Evolutionary conservation across 2,113 vertebrate species (phyloP), one percentile per base, ranked within the genome.

Genomic region (Thalassarche chlororhynchos): DNA sequence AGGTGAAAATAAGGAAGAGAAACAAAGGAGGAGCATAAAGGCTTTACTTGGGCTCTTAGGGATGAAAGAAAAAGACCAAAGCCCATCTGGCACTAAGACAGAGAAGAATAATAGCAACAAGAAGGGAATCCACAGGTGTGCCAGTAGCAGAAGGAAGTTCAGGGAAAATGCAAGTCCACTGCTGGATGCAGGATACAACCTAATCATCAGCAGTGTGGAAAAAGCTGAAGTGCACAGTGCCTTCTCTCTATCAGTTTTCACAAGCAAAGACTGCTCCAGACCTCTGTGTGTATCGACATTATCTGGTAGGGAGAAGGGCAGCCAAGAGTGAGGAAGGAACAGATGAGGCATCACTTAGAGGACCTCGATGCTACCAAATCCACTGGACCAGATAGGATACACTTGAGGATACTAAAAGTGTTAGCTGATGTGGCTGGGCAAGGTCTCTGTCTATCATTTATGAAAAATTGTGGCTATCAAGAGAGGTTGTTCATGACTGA

Each of bases 1-100:
- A 71, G 93, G 18, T 38, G 34, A 29, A 95, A 95, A 96, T 57
- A 76, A 84, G 66, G 49, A 90, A 90, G 60, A 83, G 68, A 77
- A 89, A 80, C 17, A 86, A 76, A 88, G 18, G 6, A 86, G 12
- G 14, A 92, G 9, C 18, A 86, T 69, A 83, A 94, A 93, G 74
- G 54, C 21, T 93, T 86, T 88, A 5, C 31, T 76, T 83, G 24
- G 40, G 24, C 10, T 95, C 28, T 44, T 61, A 46, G 7, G 49
- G 40, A 70, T 92, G 46, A 95, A 92, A 75, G 49, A 29, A 72
- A 79, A 72, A 57, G n/a, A 71, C n/a, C 29, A 69, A 95, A 93
- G 25, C 34, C 36, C 28, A 69, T 34, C 13, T 86, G 90, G 58
- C 54, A 74, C 20, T 32, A 34, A 42, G 36, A 69, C 40, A 91